Conservation (phyloP, 2,797 vertebrate genomes). For the Tachyglossus aculeatus region DNA sequence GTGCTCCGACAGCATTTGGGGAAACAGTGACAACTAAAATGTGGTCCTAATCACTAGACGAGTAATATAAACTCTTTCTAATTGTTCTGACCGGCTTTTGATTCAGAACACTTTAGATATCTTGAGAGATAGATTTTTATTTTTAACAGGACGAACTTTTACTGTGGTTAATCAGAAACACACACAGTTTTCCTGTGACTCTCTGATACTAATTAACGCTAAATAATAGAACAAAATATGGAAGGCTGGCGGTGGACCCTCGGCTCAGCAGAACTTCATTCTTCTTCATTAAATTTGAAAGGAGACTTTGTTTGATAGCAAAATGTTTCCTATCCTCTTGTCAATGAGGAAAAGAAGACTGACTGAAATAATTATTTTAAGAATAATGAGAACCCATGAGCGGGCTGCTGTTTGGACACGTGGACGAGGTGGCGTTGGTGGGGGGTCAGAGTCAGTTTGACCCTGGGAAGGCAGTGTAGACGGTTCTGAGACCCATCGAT, state of each 20-base stretch:
- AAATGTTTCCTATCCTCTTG: constrained; percentile 32
- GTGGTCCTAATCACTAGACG: constrained; percentile 17
- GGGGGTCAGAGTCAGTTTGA: constrained; percentile 6
- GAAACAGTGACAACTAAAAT: constrained; percentile 21
- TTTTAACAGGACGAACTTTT: constrained; percentile 38
- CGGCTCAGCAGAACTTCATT: constrained; percentile 55
- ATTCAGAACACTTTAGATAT: constrained; percentile 1
- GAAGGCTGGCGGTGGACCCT: constrained; percentile 36
- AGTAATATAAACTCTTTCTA: neutral
- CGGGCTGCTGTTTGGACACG: constrained; percentile 27
- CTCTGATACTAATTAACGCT: constrained; percentile 65
- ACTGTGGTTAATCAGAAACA: constrained; percentile 4
- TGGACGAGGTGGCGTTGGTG: constrained; percentile 24
- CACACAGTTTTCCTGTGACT: constrained; percentile 32
- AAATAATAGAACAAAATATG: constrained; percentile 59
- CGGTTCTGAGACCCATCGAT: neutral
- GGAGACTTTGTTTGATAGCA: constrained; percentile 24
- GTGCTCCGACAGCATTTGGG: neutral
- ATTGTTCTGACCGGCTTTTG: constrained; percentile 5
- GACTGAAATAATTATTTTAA: constrained; percentile 25
- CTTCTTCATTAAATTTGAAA: constrained; percentile 64
- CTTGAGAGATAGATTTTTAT: constrained; percentile 27
- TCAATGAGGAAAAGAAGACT: constrained; percentile 34
- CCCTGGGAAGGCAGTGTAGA: constrained; percentile 21
- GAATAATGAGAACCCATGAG: constrained; percentile 29